A percentile compares a stretch with the other conserved stretches of the same genome.
phyloP scores from a whole-genome alignment of 1,140 invertebrate genomes.

The Drosophila nannoptera region DNA sequence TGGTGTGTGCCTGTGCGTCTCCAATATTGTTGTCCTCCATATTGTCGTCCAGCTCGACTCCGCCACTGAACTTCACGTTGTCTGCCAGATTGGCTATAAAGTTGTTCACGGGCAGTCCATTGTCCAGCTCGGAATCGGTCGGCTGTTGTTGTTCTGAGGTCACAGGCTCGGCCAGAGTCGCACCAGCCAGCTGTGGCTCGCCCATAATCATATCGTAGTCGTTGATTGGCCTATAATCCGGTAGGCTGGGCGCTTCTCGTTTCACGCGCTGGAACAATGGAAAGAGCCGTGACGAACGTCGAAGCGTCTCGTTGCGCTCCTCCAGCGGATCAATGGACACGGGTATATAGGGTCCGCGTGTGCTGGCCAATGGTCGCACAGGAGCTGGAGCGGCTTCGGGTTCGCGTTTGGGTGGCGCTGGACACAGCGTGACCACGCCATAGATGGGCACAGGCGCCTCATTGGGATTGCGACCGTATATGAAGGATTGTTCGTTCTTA shows the following conservation, averaged over 20 bases:
- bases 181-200: slow-evolving; percentile 29
- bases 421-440: slow-evolving; percentile 80
- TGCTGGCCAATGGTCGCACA: slow-evolving; percentile 36
- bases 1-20: slow-evolving; percentile 25
- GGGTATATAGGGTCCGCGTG: slow-evolving; percentile 64
- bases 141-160: slow-evolving; percentile 28
- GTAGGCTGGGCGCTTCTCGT: slow-evolving; percentile 25
- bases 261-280: slow-evolving; percentile 65
- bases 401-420: slow-evolving; percentile 15
- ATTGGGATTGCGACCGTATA: slow-evolving; percentile 82
- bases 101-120: slow-evolving; percentile 60
- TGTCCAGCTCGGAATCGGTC: slow-evolving; percentile 36
- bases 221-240: slow-evolving; percentile 17
- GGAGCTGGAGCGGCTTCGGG: slow-evolving; percentile 5
- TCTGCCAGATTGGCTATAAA: slow-evolving; percentile 76
- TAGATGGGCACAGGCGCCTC: slow-evolving; percentile 82
- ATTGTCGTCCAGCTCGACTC: slow-evolving; percentile 56
- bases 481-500: slow-evolving; percentile 81
- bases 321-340: slow-evolving; percentile 71
- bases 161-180: not conserved
- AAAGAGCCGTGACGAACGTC: slow-evolving; percentile 66
- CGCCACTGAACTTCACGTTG: slow-evolving; percentile 74
- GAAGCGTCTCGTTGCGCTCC: slow-evolving; percentile 58
- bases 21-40: slow-evolving; percentile 60
- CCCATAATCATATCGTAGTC: slow-evolving; percentile 56